Conservation (phyloP, 2,888 invertebrate genomes). For the Conus canariensis region DNA sequence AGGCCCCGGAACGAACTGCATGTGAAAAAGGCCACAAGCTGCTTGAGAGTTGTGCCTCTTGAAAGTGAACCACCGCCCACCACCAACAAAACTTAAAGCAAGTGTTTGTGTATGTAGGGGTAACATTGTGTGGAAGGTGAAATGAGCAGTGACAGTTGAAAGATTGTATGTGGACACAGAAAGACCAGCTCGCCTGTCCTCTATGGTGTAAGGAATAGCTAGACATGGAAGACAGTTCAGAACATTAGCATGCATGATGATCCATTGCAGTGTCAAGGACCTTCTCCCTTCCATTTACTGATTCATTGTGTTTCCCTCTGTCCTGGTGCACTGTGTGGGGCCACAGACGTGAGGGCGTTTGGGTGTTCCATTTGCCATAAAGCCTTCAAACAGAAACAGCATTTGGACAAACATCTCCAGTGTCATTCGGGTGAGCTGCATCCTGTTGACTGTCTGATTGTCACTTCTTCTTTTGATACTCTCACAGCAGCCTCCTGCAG, state of each 20-base stretch:
- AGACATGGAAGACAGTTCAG: not conserved
- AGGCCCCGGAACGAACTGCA: no score
- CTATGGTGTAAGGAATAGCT: not conserved
- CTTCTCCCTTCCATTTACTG: not conserved
- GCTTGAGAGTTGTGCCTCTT: no score
- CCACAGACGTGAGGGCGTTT: conserved; percentile 41
- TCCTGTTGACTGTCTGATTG: conserved; percentile 1
- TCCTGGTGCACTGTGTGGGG: not conserved
- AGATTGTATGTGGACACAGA: not conserved
- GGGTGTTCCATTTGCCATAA: conserved; percentile 42
- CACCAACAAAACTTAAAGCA: no score
- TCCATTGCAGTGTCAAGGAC: not conserved
- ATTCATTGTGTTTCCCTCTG: conserved; percentile 1
- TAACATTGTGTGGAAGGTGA: no score
- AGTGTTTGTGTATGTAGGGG: no score
- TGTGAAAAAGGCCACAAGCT: no score
- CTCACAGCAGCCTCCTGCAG: not conserved
- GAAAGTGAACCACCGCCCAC: no score
- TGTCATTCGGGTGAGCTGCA: conserved; percentile 41
- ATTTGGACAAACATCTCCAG: conserved; percentile 38
- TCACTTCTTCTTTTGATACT: not conserved
- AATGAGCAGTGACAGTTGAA: no score
- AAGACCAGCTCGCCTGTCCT: conserved; percentile 17
- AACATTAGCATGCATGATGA: not conserved
- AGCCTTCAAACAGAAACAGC: conserved; percentile 45